Evolutionary conservation across 2,113 vertebrate species (phyloP), one percentile per base, ranked within the genome.

Genomic region (Otus sunia): DNA sequence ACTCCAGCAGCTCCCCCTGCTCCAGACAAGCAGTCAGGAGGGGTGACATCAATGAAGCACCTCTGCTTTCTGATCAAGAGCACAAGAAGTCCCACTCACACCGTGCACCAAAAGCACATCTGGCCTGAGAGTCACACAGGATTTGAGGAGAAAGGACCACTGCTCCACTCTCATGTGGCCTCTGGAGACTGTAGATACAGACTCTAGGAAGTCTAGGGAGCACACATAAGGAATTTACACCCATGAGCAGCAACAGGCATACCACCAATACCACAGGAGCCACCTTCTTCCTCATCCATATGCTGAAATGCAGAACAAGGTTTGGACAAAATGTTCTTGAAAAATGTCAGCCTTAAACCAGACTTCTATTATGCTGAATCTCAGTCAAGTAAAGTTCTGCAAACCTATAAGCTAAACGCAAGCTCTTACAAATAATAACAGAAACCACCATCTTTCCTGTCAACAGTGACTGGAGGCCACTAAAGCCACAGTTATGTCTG

Each of bases 61-160:
- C 37, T 23, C 60, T 71, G 55, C 18, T 45, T 19, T 50, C 23
- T 3, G 0, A n/a, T 14, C 12, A 68, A 43, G 26, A 13, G 13
- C 64, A 69, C 1, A 2, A 76, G 19, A 63, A 75, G 45, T 23
- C 26, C 32, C 5, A 1, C 47, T 67, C 41, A 56, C 32, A 4
- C 43, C 0, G 0, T 15, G 14, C 0, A 2, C 18, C 73, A 30
- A 60, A 69, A 75, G 27, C 30, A 85, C 0, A 0, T 19, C 45
- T 85, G 47, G 25, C 41, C 62, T 4, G 2, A 72, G 7, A 69
- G 32, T 14, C 41, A 22, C 26, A 41, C 25, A 72, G 29, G 32
- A 43, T 41, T 64, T 74, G 10, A 89, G 27, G 32, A 58, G 41
- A 92, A 58, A 77, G 15, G 56, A 91, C 15, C 6, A 12, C 13